A percentile compares a stretch with the other conserved stretches of the same genome.
These are phyloP conservation scores for Drosophila azteca DNA, from an alignment of 1,140 invertebrate species.

Conservation along the genomic window DNA sequence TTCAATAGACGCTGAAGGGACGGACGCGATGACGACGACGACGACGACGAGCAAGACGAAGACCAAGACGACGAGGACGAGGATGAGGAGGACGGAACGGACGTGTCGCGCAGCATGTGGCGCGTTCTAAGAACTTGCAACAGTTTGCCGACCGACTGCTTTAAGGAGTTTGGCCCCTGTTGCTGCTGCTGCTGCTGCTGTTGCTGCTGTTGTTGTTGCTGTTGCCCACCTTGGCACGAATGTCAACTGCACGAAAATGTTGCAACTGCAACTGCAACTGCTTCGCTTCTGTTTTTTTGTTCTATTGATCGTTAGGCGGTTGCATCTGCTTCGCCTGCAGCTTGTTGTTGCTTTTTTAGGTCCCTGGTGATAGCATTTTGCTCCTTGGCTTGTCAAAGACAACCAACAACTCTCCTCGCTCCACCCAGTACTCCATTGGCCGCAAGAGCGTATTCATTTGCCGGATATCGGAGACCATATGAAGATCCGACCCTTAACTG, in stretches of 20 bases:
- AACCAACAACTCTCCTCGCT: constrained; percentile 51
- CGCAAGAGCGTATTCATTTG: no score
- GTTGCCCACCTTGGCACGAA: constrained; percentile 64
- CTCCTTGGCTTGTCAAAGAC: constrained; percentile 80
- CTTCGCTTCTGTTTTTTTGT: constrained; percentile 67
- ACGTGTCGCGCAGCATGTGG: constrained; percentile 78
- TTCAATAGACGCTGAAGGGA: constrained; percentile 65
- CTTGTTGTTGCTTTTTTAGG: constrained; percentile 62
- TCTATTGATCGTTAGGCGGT: constrained; percentile 79
- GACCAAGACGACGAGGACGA: constrained; percentile 38
- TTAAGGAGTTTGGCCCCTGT: constrained; percentile 16
- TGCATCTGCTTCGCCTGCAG: constrained; percentile 45
- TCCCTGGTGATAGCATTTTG: constrained; percentile 79
- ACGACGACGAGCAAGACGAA: no score
- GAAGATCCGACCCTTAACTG: no score
- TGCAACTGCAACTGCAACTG: constrained; percentile 48
- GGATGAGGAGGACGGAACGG: constrained; percentile 18
- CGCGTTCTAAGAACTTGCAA: constrained; percentile 80
- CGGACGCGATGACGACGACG: constrained; percentile 42
- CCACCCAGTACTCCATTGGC: no score
- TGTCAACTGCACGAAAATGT: constrained; percentile 68
- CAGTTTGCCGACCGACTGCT: constrained; percentile 68
- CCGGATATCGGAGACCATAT: no score
- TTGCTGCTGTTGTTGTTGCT: constrained; percentile 38
- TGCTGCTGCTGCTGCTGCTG: constrained; percentile 49